Conservation (phyloP, 2,797 vertebrate species). For the Phyllotis vaccarum region DNA sequence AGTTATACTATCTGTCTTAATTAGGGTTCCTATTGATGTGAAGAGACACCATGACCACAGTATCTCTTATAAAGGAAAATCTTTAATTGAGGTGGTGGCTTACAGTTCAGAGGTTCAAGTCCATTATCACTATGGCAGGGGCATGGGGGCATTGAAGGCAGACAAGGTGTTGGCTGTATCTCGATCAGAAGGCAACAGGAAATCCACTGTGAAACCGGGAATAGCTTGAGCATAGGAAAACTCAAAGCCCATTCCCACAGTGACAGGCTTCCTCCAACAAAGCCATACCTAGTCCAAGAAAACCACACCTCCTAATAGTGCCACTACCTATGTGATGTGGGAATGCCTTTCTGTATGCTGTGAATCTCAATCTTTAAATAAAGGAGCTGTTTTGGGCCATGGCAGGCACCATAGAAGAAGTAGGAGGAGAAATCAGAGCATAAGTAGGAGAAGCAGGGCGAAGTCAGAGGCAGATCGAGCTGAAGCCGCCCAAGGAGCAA, state of each 20-base stretch:
- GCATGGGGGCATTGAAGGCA: background rate
- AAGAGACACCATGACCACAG: background rate
- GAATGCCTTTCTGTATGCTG: too few species aligned
- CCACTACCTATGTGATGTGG: too few species aligned
- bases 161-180: background rate
- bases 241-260: background rate
- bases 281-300: background rate
- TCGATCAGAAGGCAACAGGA: background rate
- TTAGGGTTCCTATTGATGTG: background rate
- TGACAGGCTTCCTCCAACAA: background rate
- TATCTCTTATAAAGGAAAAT: background rate
- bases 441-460: too few species aligned
- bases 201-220: background rate
- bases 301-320: background rate
- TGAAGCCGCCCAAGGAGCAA: too few species aligned
- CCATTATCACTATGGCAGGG: background rate
- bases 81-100: background rate
- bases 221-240: background rate
- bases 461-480: too few species aligned
- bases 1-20: background rate
- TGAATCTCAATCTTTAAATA: too few species aligned
- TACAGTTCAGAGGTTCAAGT: background rate
- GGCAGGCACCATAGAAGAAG: too few species aligned
- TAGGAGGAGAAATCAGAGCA: too few species aligned
- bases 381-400: too few species aligned